Conservation (phyloP, 2,888 invertebrate species). For the Desoria tigrina region DNA sequence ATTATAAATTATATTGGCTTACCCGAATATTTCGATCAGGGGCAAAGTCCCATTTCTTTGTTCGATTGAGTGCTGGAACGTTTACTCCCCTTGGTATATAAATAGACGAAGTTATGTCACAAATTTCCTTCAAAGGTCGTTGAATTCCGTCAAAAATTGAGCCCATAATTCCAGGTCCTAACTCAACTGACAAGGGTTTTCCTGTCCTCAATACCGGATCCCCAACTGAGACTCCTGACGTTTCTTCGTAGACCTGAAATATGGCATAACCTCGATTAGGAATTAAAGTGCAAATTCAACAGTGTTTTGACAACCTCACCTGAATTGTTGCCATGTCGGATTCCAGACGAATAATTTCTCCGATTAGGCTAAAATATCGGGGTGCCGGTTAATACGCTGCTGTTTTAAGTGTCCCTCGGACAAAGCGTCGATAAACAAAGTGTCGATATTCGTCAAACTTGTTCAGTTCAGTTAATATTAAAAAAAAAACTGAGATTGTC, state of each 20-base stretch:
- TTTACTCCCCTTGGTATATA: constrained; percentile 99
- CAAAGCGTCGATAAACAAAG: no score
- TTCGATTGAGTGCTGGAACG: constrained; percentile 82
- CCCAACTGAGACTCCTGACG: constrained; percentile 97
- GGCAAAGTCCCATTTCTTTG: constrained; percentile 86
- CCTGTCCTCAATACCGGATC: constrained; percentile 98
- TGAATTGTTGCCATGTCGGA: constrained; percentile 99
- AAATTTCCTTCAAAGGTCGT: constrained; percentile 94
- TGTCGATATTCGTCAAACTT: no score
- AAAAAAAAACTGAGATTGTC: no score
- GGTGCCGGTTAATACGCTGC: no score
- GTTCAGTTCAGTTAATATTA: no score
- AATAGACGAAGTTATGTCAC: constrained; percentile 89
- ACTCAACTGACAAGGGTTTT: constrained; percentile 96
- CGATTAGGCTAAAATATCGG: no score
- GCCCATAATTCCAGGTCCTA: constrained; percentile 96
- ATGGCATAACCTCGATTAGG: no score
- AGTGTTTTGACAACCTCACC: constrained; percentile 65
- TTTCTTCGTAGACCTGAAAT: constrained; percentile 83
- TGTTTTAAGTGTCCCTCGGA: no score
- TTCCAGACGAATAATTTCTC: constrained; percentile 99
- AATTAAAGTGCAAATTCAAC: no score
- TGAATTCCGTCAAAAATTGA: constrained; percentile 99
- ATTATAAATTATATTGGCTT: no score
- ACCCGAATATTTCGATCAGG: constrained; percentile 75